Evolutionary conservation across 2,113 vertebrate genomes (phyloP), one percentile per base, ranked within the genome.

Genomic region (Oenanthe melanoleuca): DNA sequence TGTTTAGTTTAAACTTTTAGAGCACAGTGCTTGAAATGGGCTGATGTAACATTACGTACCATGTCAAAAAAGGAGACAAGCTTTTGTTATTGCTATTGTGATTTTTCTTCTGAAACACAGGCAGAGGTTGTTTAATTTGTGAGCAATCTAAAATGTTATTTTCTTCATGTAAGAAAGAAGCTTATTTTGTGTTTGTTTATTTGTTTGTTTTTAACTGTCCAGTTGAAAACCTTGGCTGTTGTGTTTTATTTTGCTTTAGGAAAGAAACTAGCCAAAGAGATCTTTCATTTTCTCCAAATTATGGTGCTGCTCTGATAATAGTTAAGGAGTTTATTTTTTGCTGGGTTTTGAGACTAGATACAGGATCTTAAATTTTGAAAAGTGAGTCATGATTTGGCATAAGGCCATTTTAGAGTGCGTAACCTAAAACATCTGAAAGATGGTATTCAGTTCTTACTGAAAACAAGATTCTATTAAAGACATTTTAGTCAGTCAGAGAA

Each of bases 341-440:
- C 42, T 77, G 17, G 0, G 13, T 74, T 92, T 89, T 89, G 63
- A 55, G 93, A 60, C 49, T 52, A 47, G 83, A 53, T 79, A 44
- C 45, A 47, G 66, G 34, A 69, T 80, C 70, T 91, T 85, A 47
- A 69, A 66, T 85, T 89, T 82, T 80, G 45, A 69, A 12, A 85
- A 80, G 31, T 82, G 78, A 89, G 59, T 91, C 80, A 65, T 73
- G 66, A 34, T 87, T 95, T 95, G 93, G 87, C 63, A 2, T 31
- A 47, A 83, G 34, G 53, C 85, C 67, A 34, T 93, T 82, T 86
- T 42, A 50, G 80, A 87, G 28, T 67, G 24, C 11, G 11, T 91
- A 94, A 92, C 61, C 74, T 75, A 81, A 93, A 91, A 64, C 84
- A 72, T 80, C 59, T 83, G 89, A 96, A 94, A 80, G 81, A 67